phyloP scores from a whole-genome alignment of 2,888 invertebrate species.

The Parnassius orleans region DNA sequence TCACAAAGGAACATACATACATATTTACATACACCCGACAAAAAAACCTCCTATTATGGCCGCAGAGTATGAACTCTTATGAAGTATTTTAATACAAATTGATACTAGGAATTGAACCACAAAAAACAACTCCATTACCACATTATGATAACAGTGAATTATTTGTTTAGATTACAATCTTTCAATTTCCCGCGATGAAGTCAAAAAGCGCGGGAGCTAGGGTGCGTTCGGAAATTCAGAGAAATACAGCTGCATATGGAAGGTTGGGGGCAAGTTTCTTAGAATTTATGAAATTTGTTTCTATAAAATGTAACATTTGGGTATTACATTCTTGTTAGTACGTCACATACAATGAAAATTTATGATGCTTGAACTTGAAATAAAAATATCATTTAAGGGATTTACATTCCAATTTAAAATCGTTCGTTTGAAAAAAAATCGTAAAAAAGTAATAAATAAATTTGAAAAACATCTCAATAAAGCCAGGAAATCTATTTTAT shows the following conservation, averaged over 20 bases:
- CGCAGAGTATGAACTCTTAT: not conserved
- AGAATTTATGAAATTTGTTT: constrained; percentile 29
- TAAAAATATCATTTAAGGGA: no score
- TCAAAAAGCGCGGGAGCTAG: constrained; percentile 37
- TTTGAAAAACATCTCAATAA: no score
- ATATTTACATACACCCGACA: no score
- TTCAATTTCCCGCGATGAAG: constrained; percentile 16
- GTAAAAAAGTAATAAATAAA: no score
- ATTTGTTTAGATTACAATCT: constrained; percentile 22
- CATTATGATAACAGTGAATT: not conserved
- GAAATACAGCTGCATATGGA: constrained; percentile 35
- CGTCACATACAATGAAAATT: not conserved
- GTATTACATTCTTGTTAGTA: constrained; percentile 32
- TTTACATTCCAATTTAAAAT: no score
- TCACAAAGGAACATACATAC: no score
- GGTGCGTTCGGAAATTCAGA: constrained; percentile 38
- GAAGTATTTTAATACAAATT: not conserved
- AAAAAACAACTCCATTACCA: constrained; percentile 3
- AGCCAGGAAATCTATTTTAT: no score
- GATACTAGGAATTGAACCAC: constrained; percentile 4
- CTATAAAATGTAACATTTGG: constrained; percentile 31
- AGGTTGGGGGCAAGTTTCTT: constrained; percentile 14
- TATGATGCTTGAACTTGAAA: no score
- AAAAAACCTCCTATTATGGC: no score
- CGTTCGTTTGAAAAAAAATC: no score